phyloP scores from a whole-genome alignment of 2,797 vertebrate genomes.

The Sebastiscus albofasciatus region DNA sequence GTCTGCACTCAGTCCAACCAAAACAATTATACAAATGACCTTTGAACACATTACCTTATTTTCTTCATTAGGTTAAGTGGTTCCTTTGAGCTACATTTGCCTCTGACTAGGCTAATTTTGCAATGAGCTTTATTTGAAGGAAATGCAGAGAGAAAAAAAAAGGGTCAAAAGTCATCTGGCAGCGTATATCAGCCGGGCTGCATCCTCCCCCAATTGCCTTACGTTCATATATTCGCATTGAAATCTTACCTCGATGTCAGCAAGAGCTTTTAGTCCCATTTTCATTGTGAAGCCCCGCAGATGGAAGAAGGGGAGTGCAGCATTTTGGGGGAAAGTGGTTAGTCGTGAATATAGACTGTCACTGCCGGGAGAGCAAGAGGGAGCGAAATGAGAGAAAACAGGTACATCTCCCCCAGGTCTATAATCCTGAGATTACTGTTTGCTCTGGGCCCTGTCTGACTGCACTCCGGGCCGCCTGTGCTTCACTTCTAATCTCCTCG shows the following conservation, averaged over 20 bases:
- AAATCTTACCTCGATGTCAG: constrained; percentile 50
- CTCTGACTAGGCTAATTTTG: constrained; percentile 53
- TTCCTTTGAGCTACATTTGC: constrained; percentile 54
- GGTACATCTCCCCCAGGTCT: constrained; percentile 85
- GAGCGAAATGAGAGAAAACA: constrained; percentile 84
- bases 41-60: constrained; percentile 79
- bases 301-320: constrained; percentile 55
- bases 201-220: constrained; percentile 28
- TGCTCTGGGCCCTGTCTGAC: constrained; percentile 80
- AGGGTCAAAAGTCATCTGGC: constrained; percentile 60
- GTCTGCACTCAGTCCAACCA: constrained; percentile 71
- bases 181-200: constrained; percentile 42
- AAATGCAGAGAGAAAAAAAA: constrained; percentile 32
- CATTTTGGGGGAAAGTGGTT: constrained; percentile 65
- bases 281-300: constrained; percentile 53
- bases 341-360: constrained; percentile 79
- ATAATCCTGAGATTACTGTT: constrained; percentile 89
- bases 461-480: constrained; percentile 77
- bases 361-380: constrained; percentile 70
- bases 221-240: constrained; percentile 20
- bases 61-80: constrained; percentile 85
- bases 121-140: constrained; percentile 42
- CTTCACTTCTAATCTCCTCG: constrained; percentile 87
- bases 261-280: constrained; percentile 60
- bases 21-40: constrained; percentile 89